These are phyloP conservation scores for Paraplagusia blochii DNA, from an alignment of 2,113 vertebrate genomes.

Conservation along the genomic window DNA sequence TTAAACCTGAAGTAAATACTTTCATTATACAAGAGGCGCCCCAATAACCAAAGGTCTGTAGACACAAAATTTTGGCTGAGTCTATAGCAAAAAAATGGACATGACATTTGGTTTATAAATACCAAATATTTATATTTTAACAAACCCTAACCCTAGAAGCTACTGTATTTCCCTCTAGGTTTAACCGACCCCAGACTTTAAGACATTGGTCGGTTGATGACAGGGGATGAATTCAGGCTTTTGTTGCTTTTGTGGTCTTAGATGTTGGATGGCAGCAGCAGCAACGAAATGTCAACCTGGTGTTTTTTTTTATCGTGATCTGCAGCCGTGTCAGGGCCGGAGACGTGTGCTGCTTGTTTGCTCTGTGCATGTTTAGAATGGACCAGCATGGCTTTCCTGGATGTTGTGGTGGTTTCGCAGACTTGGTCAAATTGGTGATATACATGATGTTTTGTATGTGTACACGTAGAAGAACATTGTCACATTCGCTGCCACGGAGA, in stretches of 20 bases:
- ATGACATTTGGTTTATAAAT: too few relatives aligned
- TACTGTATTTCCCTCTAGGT: too few relatives aligned
- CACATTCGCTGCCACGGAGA: constrained; percentile 92
- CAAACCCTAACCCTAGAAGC: too few relatives aligned
- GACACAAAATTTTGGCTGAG: too few relatives aligned
- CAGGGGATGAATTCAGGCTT: not conserved
- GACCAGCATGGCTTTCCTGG: not conserved
- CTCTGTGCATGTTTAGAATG: not conserved
- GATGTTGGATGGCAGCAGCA: not conserved
- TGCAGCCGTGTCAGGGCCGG: not conserved
- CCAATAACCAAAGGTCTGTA: too few relatives aligned
- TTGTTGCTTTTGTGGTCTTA: not conserved
- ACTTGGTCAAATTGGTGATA: constrained; percentile 39
- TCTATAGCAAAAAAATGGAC: too few relatives aligned
- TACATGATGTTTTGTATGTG: constrained; percentile 50
- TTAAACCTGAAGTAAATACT: too few relatives aligned
- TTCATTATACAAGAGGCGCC: too few relatives aligned
- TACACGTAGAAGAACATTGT: constrained; percentile 73
- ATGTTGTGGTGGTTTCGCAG: constrained; percentile 14
- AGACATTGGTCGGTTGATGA: not conserved
- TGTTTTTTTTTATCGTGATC: too few relatives aligned
- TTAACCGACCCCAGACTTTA: not conserved
- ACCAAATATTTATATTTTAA: too few relatives aligned
- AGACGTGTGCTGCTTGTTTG: not conserved
- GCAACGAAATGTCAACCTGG: too few relatives aligned